Percentiles rank a stretch among this genome's conserved stretches.
phyloP scores from a whole-genome alignment of 2,888 invertebrate species.

The Lamproptera curius region DNA sequence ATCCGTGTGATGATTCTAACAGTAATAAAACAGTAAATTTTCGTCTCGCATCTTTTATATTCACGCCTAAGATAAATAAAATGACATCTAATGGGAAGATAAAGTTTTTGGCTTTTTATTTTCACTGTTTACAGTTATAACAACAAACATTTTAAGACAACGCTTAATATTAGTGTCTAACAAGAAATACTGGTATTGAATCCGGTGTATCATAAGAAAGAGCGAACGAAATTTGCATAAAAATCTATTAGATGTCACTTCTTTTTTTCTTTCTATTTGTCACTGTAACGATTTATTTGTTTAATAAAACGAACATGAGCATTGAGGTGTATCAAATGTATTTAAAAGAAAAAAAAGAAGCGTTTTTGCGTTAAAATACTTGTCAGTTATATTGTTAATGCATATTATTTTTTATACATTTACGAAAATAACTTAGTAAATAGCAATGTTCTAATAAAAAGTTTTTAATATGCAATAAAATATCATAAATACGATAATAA shows the following conservation, averaged over 20 bases:
- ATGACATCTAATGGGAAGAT: conserved; percentile 7
- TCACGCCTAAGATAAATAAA: conserved; percentile 1
- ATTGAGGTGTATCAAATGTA: too few relatives aligned
- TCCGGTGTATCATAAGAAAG: conserved; percentile 8
- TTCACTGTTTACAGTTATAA: conserved; percentile 19
- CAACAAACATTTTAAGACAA: conserved; percentile 7
- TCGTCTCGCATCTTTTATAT: conserved; percentile 9
- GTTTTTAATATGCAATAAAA: too few relatives aligned
- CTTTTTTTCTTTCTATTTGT: conserved; percentile 2
- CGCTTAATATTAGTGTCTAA: conserved; percentile 4
- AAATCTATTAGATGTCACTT: not conserved
- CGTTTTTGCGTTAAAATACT: too few relatives aligned
- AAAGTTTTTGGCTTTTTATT: conserved; percentile 5
- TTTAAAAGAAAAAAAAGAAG: too few relatives aligned
- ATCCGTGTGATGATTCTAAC: conserved; percentile 14
- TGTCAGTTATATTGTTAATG: too few relatives aligned
- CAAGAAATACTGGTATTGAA: conserved; percentile 10
- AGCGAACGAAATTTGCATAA: conserved; percentile 1
- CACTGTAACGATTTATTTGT: conserved; percentile 5
- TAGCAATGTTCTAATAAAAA: too few relatives aligned
- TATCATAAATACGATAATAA: too few relatives aligned
- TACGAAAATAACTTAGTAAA: too few relatives aligned
- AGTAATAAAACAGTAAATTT: not conserved
- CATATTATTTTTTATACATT: too few relatives aligned
- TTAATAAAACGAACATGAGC: not conserved